Conservation (phyloP, 2,888 invertebrate species). For the Imbricaverruca yamaguchii region DNA sequence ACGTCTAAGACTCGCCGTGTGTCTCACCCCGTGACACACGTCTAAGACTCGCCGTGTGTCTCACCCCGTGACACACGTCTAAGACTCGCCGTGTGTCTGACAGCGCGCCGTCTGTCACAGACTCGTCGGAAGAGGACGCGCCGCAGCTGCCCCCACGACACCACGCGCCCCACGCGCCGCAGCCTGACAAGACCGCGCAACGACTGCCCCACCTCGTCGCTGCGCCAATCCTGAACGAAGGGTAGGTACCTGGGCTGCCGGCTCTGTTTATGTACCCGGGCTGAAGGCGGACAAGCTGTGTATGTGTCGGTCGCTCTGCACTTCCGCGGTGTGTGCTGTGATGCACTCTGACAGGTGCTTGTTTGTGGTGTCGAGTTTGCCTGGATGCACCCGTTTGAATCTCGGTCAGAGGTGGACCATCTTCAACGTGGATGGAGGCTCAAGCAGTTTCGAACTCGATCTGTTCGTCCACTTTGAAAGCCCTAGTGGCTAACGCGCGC, state of each 20-base stretch:
- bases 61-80: not conserved
- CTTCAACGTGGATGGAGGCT: no score
- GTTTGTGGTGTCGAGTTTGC: no score
- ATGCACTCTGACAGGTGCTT: no score
- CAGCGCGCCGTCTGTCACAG: constrained; percentile 16
- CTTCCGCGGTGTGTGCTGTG: no score
- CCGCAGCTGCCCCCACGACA: not conserved
- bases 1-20: not conserved
- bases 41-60: not conserved
- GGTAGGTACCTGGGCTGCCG: not conserved
- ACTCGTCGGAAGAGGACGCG: constrained; percentile 11
- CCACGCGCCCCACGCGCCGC: not conserved
- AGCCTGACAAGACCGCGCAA: not conserved
- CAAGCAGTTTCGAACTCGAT: no score
- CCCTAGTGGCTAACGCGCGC: no score
- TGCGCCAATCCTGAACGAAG: not conserved
- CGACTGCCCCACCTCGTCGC: not conserved
- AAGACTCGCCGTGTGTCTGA: not conserved
- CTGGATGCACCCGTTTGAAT: no score
- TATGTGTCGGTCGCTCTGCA: no score
- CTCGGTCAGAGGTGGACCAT: no score
- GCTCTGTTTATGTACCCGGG: not conserved
- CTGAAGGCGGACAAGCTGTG: no score
- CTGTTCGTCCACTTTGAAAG: no score
- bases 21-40: not conserved